phyloP scores from a whole-genome alignment of 2,113 vertebrate species.

The Ranitomeya variabilis region DNA sequence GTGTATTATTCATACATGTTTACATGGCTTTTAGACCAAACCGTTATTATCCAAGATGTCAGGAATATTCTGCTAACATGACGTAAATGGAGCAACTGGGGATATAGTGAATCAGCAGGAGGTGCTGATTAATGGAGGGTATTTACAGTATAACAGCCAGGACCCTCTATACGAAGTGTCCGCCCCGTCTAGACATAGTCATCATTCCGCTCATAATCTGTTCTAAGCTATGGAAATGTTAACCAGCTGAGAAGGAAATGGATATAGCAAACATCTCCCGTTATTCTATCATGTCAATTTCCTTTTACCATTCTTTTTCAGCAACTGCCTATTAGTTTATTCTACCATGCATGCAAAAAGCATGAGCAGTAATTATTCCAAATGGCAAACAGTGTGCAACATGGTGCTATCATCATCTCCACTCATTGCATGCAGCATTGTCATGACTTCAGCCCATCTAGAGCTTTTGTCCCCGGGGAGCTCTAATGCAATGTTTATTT shows the following conservation, averaged over 20 bases:
- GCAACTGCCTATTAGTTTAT: constrained; percentile 58
- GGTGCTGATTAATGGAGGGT: constrained; percentile 6
- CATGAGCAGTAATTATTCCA: constrained; percentile 57
- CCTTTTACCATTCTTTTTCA: constrained; percentile 30
- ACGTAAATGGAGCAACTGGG: background rate
- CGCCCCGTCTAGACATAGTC: constrained; percentile 7
- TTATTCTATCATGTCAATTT: constrained; percentile 48
- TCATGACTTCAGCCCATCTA: constrained; percentile 45
- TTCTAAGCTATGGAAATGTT: constrained; percentile 48
- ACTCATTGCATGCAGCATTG: constrained; percentile 49
- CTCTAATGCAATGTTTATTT: constrained; percentile 64
- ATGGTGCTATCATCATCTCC: constrained; percentile 45
- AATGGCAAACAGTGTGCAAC: constrained; percentile 47
- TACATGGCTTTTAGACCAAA: background rate
- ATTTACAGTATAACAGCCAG: background rate
- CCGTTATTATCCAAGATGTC: background rate
- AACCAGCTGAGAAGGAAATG: constrained; percentile 52
- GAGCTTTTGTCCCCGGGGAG: constrained; percentile 55
- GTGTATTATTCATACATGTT: constrained; percentile 13
- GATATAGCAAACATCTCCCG: constrained; percentile 50
- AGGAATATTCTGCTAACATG: background rate
- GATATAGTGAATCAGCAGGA: background rate
- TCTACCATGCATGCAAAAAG: constrained; percentile 41
- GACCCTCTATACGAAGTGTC: background rate
- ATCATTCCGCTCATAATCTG: constrained; percentile 8